A percentile compares a stretch with the other conserved stretches of the same genome.
These are phyloP conservation scores for Callyntrura sp. DNA, from an alignment of 2,888 invertebrate genomes.

Conservation along the genomic window DNA sequence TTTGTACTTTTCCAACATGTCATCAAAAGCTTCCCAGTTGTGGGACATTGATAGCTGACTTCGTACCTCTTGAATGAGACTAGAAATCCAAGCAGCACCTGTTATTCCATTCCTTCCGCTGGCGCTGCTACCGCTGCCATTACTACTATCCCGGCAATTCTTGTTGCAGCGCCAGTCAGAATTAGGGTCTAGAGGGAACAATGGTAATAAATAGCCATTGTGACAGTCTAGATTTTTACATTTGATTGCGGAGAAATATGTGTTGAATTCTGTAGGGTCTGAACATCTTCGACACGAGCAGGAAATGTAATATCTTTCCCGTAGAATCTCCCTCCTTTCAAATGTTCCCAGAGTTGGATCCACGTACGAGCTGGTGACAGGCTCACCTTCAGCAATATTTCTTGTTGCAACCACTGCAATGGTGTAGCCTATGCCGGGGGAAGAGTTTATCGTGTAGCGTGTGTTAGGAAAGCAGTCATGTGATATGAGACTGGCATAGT, in stretches of 20 bases:
- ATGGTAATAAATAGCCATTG: constrained; percentile 77
- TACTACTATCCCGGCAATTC: constrained; percentile 49
- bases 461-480: constrained; percentile 79
- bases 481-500: constrained; percentile 76
- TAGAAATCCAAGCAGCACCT: constrained; percentile 62
- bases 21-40: constrained; percentile 70
- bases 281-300: constrained; percentile 75
- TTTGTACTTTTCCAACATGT: constrained; percentile 74
- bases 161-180: constrained; percentile 79
- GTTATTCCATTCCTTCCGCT: not conserved
- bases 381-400: constrained; percentile 76
- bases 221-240: constrained; percentile 74
- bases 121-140: not conserved
- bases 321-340: constrained; percentile 72
- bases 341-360: constrained; percentile 76
- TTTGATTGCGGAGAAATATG: constrained; percentile 77
- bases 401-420: constrained; percentile 74
- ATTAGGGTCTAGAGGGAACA: constrained; percentile 71
- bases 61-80: constrained; percentile 74
- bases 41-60: constrained; percentile 65
- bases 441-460: constrained; percentile 63
- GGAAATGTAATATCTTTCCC: constrained; percentile 77
- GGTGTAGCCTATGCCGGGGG: constrained; percentile 59
- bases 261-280: constrained; percentile 71
- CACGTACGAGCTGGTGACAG: constrained; percentile 76